Base-by-base conservation (phyloP, 2,888 invertebrate genomes). In the Peribatodes rhomboidaria region DNA sequence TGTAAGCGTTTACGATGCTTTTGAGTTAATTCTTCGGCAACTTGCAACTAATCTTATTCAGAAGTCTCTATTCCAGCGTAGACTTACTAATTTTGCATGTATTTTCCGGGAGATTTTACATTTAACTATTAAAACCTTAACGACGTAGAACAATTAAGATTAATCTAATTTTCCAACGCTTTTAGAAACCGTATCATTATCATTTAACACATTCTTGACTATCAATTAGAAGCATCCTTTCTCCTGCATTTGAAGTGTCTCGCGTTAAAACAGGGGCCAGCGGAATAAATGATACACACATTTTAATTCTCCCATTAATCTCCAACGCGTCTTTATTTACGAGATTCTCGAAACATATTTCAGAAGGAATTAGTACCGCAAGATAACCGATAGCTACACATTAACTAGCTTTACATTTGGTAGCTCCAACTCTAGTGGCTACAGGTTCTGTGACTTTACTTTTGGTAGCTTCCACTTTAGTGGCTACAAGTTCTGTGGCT, bases 271-370 rank as follows among this genome's bases (percentile, higher is more conserved):
- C 68, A 70, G 71, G 50, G 70, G 68, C 68, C 44, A 39, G 22
- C 54, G 65, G 69, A 62, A 66, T 70, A 72, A 72, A 72, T 70
- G 72, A 58, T 72, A 72, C 72, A 74, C 74, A 70, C 71, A 55
- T 71, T 74, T 76, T 74, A 73, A 74, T 74, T 73, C 57, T 47
- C 64, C 64, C 74, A 73, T 72, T 74, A 76, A 76, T 73, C 72
- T 69, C 61, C 41, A 67, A 62, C 68, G 71, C 72, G 66, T 72
- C 74, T 76, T 72, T 73, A 76, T 73, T 72, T 74, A 74, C 72
- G 73, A 72, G 65, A 69, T 61, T 60, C 61, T 49, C 64, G 55
- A 58, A 62, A 68, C 60, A 65, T 65, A 65, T 65, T 72, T 70
- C 60, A 65, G 53, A 69, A 68, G 66, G 68, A 73, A 73, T 73